These are phyloP conservation scores for Probaryconus sp. DNA, from an alignment of 1,140 invertebrate species.

Conservation along the genomic window DNA sequence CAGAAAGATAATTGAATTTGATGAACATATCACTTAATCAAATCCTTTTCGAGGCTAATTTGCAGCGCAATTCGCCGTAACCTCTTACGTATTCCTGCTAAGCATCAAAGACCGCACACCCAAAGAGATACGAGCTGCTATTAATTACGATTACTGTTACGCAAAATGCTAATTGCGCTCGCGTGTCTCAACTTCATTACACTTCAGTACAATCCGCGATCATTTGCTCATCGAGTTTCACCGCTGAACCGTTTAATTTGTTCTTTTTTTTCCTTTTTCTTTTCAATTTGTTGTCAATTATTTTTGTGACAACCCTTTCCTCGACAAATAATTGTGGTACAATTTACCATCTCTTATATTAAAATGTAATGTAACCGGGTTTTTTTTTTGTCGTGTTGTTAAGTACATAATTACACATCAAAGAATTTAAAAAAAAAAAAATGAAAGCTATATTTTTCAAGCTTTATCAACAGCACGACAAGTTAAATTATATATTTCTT, in stretches of 20 bases:
- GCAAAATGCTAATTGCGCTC: constrained; percentile 48
- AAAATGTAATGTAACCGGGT: too few relatives aligned
- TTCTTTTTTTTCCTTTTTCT: too few relatives aligned
- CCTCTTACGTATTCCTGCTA: constrained; percentile 11
- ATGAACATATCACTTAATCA: constrained; percentile 50
- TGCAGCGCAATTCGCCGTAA: constrained; percentile 24
- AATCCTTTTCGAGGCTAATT: constrained; percentile 33
- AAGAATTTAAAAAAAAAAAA: too few relatives aligned
- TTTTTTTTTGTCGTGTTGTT: too few relatives aligned
- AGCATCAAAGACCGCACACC: not conserved
- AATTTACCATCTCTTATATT: too few relatives aligned
- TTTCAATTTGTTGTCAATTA: too few relatives aligned
- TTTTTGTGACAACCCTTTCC: constrained; percentile 21
- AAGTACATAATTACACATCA: too few relatives aligned
- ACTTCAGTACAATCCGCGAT: not conserved
- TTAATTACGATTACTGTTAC: constrained; percentile 47
- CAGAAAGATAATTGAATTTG: constrained; percentile 46
- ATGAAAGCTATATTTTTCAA: too few relatives aligned
- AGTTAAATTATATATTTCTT: too few relatives aligned
- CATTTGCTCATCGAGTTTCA: constrained; percentile 46
- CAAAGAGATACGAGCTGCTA: constrained; percentile 20
- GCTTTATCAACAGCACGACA: too few relatives aligned
- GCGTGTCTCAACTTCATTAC: constrained; percentile 51
- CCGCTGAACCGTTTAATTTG: constrained; percentile 42
- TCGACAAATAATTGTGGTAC: too few relatives aligned